Conservation (phyloP, 2,797 vertebrate species). For the Sebastes taczanowskii region DNA sequence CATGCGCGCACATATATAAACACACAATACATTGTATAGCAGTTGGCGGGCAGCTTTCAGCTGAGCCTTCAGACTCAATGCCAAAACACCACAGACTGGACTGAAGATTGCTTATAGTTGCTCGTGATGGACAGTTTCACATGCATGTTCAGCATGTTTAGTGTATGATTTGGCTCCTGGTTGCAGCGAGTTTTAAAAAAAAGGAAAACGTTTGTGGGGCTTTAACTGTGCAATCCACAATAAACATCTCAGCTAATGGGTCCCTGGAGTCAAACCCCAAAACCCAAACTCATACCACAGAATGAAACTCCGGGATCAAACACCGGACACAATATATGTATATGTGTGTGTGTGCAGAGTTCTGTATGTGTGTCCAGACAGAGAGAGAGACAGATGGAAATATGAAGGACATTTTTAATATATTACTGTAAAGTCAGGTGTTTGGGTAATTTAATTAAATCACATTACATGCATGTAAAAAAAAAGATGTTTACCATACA, state of each 20-base stretch:
- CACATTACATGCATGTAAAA: not conserved
- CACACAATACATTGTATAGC: conserved; percentile 28
- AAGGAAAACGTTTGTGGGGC: not conserved
- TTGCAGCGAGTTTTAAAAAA: not conserved
- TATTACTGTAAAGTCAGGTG: not conserved
- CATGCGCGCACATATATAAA: conserved; percentile 8
- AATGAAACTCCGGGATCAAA: not conserved
- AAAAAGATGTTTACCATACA: not conserved
- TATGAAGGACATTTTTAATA: not conserved
- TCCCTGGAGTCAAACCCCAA: conserved; percentile 26
- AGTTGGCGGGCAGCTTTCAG: conserved; percentile 15
- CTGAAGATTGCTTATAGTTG: not conserved
- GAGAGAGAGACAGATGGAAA: not conserved
- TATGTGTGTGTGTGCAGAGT: not conserved
- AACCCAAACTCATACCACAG: conserved; percentile 29
- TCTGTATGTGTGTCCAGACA: not conserved
- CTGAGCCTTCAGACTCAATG: conserved; percentile 13
- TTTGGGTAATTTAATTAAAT: not conserved
- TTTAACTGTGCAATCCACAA: conserved; percentile 12
- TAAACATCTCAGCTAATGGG: conserved; percentile 34
- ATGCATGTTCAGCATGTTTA: conserved; percentile 6
- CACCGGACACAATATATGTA: not conserved
- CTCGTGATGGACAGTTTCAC: not conserved
- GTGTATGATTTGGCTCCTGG: conserved; percentile 3
- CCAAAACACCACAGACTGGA: not conserved